Evolutionary conservation across 1,140 invertebrate genomes (phyloP).

Genomic region (Brevipalpus yothersi): DNA sequence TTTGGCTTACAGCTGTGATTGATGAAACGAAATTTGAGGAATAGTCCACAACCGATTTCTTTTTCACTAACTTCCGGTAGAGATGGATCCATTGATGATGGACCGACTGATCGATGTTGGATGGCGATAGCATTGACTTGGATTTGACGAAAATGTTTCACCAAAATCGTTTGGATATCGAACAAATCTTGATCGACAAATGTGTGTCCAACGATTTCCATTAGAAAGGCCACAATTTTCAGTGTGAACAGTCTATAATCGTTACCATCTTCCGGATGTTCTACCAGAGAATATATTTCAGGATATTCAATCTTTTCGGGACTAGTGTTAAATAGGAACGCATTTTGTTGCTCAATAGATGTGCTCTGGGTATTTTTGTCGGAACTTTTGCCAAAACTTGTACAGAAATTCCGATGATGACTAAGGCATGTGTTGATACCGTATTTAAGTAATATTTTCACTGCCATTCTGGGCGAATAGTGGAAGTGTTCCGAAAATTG

Average conservation of each 20-base stretch:
- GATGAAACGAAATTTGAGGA: background rate
- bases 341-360: background rate
- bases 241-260: slow-evolving; percentile 19
- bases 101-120: background rate
- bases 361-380: background rate
- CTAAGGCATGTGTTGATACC: background rate
- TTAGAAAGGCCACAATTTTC: slow-evolving; percentile 36
- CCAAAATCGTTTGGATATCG: background rate
- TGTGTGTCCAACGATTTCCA: slow-evolving; percentile 10
- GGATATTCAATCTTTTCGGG: background rate
- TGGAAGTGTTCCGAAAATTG: background rate
- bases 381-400: background rate
- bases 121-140: background rate
- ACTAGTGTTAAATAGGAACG: background rate
- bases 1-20: background rate
- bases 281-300: slow-evolving; percentile 6
- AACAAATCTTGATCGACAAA: too few species aligned
- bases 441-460: background rate
- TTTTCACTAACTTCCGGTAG: background rate
- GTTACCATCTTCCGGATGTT: background rate
- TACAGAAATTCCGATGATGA: background rate
- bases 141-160: background rate
- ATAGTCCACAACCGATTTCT: background rate
- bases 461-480: background rate
- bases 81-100: background rate